phyloP scores from a whole-genome alignment of 2,888 invertebrate genomes.

The Serripes groenlandicus region DNA sequence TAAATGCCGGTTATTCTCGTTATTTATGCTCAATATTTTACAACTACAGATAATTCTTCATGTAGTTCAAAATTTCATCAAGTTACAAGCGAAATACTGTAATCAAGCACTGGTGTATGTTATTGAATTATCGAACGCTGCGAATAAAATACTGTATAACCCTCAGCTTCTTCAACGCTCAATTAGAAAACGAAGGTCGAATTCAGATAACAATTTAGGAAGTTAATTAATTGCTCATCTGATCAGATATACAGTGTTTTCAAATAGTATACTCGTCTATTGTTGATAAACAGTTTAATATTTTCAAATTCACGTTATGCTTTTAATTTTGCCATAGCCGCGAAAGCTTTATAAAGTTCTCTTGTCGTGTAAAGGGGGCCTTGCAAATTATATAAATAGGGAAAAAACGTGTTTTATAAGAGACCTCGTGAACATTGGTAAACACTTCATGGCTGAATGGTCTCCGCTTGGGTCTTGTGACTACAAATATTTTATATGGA shows the following conservation, averaged over 20 bases:
- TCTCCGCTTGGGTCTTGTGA: neutral
- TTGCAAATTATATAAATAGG: neutral
- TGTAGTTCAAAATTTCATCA: neutral
- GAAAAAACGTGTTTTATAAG: constrained; percentile 12
- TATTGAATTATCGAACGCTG: neutral
- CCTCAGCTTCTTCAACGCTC: neutral
- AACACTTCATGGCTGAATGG: constrained; percentile 2
- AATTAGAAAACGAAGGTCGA: neutral
- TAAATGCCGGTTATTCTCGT: too few species aligned
- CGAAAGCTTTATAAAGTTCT: neutral
- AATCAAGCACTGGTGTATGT: too few species aligned
- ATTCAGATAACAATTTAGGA: too few species aligned
- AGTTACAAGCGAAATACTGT: too few species aligned
- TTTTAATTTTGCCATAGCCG: neutral
- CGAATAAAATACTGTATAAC: neutral
- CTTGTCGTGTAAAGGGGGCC: neutral
- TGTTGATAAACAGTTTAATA: too few species aligned
- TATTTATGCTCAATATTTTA: neutral
- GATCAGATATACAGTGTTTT: too few species aligned
- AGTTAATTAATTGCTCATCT: too few species aligned
- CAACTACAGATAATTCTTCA: neutral
- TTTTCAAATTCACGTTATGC: too few species aligned
- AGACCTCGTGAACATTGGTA: constrained; percentile 6
- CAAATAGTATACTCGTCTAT: too few species aligned
- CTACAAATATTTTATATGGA: neutral